These are phyloP conservation scores for Deroplatys truncata DNA, from an alignment of 2,888 invertebrate species.

Conservation along the genomic window DNA sequence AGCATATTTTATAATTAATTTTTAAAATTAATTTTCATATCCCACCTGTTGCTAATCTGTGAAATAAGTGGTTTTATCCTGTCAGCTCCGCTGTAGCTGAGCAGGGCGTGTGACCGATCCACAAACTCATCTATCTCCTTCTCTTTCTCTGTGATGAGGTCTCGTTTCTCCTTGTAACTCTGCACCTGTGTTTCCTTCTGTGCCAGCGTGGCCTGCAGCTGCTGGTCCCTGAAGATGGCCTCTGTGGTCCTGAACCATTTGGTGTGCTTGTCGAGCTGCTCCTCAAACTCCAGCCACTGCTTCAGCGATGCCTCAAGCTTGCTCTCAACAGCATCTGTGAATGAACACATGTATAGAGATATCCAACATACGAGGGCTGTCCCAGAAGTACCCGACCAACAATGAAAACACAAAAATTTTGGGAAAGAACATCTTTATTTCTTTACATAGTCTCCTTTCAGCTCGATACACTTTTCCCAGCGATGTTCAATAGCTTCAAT, in stretches of 20 bases:
- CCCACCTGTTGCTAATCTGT: slow-evolving; percentile 75
- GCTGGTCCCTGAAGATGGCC: slow-evolving; percentile 79
- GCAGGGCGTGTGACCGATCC: slow-evolving; percentile 81
- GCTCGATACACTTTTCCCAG: too few relatives aligned
- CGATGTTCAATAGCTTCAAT: too few relatives aligned
- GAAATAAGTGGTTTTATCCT: slow-evolving; percentile 81
- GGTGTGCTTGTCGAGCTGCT: slow-evolving; percentile 70
- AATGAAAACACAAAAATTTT: too few relatives aligned
- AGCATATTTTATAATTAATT: too few relatives aligned
- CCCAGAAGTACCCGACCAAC: too few relatives aligned
- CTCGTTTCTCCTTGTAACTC: slow-evolving; percentile 67
- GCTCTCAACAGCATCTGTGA: slow-evolving; percentile 58
- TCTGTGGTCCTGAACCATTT: slow-evolving; percentile 86
- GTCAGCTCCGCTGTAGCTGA: slow-evolving; percentile 80
- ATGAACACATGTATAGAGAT: not conserved
- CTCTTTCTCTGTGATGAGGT: slow-evolving; percentile 74
- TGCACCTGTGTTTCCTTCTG: slow-evolving; percentile 64
- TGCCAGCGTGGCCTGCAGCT: slow-evolving; percentile 70
- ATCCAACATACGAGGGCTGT: not conserved
- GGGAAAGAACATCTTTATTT: too few relatives aligned
- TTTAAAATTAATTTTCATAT: too few relatives aligned
- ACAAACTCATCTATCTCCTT: slow-evolving; percentile 82
- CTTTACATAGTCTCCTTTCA: too few relatives aligned
- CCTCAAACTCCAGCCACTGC: slow-evolving; percentile 87
- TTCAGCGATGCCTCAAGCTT: slow-evolving; percentile 70